Percentiles rank a stretch among this genome's conserved stretches.
These are phyloP conservation scores for Pelodiscus sinensis DNA, from an alignment of 2,113 vertebrate genomes.

Conservation along the genomic window DNA sequence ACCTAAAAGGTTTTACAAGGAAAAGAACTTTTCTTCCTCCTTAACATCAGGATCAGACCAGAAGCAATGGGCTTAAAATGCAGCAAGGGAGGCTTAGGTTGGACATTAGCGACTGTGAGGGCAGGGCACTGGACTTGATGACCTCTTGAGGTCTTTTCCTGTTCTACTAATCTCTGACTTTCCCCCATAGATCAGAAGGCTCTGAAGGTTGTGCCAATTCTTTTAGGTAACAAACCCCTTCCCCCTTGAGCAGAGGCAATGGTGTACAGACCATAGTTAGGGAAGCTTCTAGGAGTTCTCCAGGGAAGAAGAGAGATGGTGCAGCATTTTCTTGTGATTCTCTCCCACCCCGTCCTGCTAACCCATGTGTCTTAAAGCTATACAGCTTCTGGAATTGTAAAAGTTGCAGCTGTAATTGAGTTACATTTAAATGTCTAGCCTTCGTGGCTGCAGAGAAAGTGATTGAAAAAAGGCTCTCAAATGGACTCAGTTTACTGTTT, in stretches of 20 bases:
- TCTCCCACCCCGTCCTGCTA: fast-evolving
- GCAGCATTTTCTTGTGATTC: background rate
- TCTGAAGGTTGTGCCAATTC: background rate
- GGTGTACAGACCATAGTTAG: background rate
- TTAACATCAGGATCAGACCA: no score
- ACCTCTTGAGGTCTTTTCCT: no score
- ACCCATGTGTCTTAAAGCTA: background rate
- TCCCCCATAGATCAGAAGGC: background rate
- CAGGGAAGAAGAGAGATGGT: background rate
- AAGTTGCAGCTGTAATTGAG: background rate
- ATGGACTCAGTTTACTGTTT: background rate
- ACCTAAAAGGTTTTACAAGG: no score
- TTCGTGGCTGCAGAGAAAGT: background rate
- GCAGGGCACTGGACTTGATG: no score
- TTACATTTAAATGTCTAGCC: background rate
- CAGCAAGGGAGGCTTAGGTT: no score
- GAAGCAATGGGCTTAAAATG: no score
- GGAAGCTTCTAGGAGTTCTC: background rate
- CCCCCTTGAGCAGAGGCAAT: background rate
- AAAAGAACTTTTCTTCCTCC: no score
- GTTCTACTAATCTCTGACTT: no score
- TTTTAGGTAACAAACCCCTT: background rate
- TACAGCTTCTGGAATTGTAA: background rate
- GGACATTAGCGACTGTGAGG: no score
- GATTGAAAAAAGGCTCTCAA: background rate